phyloP scores from a whole-genome alignment of 2,888 invertebrate species.

The Diarsia dahlii region DNA sequence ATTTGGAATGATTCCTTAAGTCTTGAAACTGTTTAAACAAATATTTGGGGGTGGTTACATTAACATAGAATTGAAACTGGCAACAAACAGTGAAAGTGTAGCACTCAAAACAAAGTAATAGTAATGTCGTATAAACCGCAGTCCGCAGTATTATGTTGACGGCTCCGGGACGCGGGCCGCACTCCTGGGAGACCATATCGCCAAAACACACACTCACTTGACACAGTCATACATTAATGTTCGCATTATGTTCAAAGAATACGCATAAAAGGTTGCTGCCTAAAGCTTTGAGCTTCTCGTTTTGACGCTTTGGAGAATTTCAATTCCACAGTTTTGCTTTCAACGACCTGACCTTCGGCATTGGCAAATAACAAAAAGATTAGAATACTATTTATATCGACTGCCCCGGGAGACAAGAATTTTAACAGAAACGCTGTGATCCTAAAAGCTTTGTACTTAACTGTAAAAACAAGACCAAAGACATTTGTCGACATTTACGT shows the following conservation, averaged over 20 bases:
- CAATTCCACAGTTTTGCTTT: conserved; percentile 39
- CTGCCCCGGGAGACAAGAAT: conserved; percentile 38
- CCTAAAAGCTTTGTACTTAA: conserved; percentile 64
- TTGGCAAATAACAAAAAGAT: conserved; percentile 54
- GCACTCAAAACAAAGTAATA: conserved; percentile 44
- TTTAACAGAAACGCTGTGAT: conserved; percentile 43
- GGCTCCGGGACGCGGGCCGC: not conserved
- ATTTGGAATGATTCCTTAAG: conserved; percentile 35
- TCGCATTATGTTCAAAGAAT: conserved; percentile 50
- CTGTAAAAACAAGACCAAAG: conserved; percentile 52
- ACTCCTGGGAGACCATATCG: conserved; percentile 21
- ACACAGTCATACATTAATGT: conserved; percentile 46
- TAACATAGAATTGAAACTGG: conserved; percentile 37
- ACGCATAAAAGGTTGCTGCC: conserved; percentile 48
- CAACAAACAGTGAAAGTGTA: conserved; percentile 31
- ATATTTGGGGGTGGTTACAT: conserved; percentile 37
- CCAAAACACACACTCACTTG: conserved; percentile 39
- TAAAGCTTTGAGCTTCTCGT: conserved; percentile 45
- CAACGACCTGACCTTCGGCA: conserved; percentile 39
- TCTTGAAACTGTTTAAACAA: conserved; percentile 39
- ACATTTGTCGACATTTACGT: conserved; percentile 58
- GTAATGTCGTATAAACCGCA: conserved; percentile 39
- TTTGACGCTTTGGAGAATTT: conserved; percentile 53
- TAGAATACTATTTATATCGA: conserved; percentile 55
- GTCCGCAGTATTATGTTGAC: conserved; percentile 40